Percentiles rank a stretch among this genome's conserved stretches.
phyloP scores from a whole-genome alignment of 2,797 vertebrate species.

The Lates japonicus region DNA sequence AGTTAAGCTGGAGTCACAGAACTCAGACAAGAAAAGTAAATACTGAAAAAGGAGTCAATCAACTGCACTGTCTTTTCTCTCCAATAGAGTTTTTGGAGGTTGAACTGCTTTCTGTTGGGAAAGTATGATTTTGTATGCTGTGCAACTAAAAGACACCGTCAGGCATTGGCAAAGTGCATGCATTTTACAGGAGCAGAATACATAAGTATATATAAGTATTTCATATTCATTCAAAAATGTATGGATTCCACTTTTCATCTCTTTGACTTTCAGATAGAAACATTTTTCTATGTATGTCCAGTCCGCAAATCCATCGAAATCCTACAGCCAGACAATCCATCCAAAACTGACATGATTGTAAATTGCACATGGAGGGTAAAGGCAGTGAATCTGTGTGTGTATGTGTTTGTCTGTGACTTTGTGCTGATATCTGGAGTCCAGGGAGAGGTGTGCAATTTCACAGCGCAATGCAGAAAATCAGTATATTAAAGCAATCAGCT shows the following conservation, averaged over 20 bases:
- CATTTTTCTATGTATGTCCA: slow-evolving; percentile 22
- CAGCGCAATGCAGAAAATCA: slow-evolving; percentile 6
- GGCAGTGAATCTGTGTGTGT: neutral
- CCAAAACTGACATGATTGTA: slow-evolving; percentile 31
- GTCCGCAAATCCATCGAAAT: slow-evolving; percentile 30
- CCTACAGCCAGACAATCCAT: slow-evolving; percentile 9
- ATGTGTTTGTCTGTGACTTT: neutral
- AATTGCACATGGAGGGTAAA: slow-evolving; percentile 15
- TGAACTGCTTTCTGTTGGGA: slow-evolving; percentile 4
- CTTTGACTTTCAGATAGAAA: slow-evolving; percentile 38
- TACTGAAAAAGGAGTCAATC: slow-evolving; percentile 55
- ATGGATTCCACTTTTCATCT: slow-evolving; percentile 26
- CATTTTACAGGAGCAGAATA: slow-evolving; percentile 20
- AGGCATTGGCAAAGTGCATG: neutral
- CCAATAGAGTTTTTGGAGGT: slow-evolving; percentile 23
- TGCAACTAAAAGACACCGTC: neutral
- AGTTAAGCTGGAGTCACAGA: slow-evolving; percentile 69
- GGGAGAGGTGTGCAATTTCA: neutral
- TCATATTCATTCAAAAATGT: slow-evolving; percentile 33
- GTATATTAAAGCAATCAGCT: slow-evolving; percentile 14
- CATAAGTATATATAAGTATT: neutral
- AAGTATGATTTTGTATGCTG: slow-evolving; percentile 16
- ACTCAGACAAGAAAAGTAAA: slow-evolving; percentile 69
- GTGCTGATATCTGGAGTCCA: slow-evolving; percentile 7
- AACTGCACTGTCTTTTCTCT: slow-evolving; percentile 39